These are phyloP conservation scores for Melieria crassipennis DNA, from an alignment of 2,888 invertebrate species.

Conservation along the genomic window DNA sequence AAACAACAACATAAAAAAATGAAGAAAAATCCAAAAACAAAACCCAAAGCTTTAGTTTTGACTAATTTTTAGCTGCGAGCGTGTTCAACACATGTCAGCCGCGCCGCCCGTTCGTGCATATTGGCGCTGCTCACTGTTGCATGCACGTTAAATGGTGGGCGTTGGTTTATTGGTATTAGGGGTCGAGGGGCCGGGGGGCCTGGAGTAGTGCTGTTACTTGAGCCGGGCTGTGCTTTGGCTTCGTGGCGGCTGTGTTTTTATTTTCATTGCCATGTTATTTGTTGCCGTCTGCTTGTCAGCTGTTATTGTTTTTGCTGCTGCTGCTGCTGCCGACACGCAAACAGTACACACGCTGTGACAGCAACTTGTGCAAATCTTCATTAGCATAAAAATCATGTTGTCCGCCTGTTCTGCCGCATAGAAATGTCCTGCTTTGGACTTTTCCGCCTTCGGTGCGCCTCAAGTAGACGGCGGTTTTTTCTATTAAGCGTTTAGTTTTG, in stretches of 20 bases:
- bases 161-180: no score
- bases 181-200: no score
- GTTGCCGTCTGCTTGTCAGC: background rate
- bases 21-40: no score
- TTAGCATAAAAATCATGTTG: slow-evolving; percentile 21
- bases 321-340: background rate
- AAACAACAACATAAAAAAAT: no score
- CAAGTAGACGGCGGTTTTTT: slow-evolving; percentile 23
- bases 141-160: no score
- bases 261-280: slow-evolving; percentile 1
- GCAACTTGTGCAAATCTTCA: background rate
- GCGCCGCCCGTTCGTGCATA: no score
- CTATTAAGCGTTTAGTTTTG: background rate
- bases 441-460: background rate
- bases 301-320: background rate
- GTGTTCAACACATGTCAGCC: no score
- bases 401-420: slow-evolving; percentile 16
- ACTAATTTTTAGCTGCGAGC: no score
- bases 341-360: background rate
- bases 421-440: slow-evolving; percentile 16
- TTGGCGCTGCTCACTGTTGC: no score
- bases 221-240: no score
- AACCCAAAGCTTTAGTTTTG: no score
- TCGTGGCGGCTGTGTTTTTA: background rate
- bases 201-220: no score